Percentiles rank a stretch among this genome's conserved stretches.
Evolutionary conservation across 2,888 invertebrate species (phyloP).

Genomic region (Brachypalpus laphriformis): DNA sequence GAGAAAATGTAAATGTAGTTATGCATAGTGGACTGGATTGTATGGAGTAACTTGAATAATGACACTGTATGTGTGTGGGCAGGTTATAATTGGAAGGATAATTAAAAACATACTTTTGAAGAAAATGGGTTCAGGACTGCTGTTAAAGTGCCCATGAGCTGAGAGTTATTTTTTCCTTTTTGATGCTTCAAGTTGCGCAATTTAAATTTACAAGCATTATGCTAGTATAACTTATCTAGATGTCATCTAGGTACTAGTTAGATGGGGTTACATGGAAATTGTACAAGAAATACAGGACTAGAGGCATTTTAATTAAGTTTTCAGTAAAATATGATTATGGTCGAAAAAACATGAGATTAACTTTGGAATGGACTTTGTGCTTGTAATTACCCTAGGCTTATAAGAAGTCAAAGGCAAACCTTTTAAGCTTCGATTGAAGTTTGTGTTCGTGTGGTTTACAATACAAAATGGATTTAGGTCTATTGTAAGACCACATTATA

Average conservation of each 20-base stretch:
- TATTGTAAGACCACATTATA: too few species aligned
- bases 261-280: too few species aligned
- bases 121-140: constrained; percentile 6
- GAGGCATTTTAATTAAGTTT: too few species aligned
- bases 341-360: too few species aligned
- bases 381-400: too few species aligned
- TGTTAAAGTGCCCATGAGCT: neutral
- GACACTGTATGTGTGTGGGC: constrained; percentile 17
- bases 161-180: neutral
- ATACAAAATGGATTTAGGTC: too few species aligned
- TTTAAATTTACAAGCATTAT: neutral
- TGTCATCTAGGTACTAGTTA: neutral
- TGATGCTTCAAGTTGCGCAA: neutral
- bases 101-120: constrained; percentile 29
- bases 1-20: constrained; percentile 8
- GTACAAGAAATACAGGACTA: too few species aligned
- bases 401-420: too few species aligned
- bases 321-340: too few species aligned
- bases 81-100: constrained; percentile 42
- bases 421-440: too few species aligned
- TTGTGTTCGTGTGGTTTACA: too few species aligned
- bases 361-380: too few species aligned
- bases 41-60: neutral
- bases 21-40: neutral
- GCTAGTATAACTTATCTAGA: neutral